Evolutionary conservation across 2,113 vertebrate species (phyloP).

Genomic region (Seriola quinqueradiata): DNA sequence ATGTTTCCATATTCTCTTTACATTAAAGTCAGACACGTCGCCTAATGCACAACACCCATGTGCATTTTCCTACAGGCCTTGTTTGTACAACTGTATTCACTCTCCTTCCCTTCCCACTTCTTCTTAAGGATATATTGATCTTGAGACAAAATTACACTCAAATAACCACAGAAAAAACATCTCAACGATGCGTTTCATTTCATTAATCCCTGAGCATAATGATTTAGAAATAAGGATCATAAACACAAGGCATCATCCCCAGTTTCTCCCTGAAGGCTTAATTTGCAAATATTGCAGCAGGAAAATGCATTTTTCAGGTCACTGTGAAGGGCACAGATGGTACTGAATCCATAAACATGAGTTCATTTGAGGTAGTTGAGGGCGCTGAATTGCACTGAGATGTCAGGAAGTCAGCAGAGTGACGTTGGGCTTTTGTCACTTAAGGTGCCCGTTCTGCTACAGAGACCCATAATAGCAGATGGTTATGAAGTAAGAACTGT

Average conservation of each 20-base stretch:
- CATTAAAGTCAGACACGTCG: not conserved
- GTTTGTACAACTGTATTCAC: not conserved
- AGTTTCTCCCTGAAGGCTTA: slow-evolving; percentile 56
- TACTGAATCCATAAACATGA: slow-evolving; percentile 69
- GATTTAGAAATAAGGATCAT: slow-evolving; percentile 25
- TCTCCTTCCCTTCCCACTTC: not conserved
- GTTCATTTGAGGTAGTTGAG: slow-evolving; percentile 13
- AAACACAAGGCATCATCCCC: not conserved
- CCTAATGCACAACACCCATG: not conserved
- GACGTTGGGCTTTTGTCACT: slow-evolving; percentile 42
- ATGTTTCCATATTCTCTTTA: not conserved
- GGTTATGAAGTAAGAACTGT: slow-evolving; percentile 28
- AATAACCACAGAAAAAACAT: not conserved
- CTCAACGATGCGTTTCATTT: slow-evolving; percentile 7
- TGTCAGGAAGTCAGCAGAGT: slow-evolving; percentile 49
- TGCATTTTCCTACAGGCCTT: not conserved
- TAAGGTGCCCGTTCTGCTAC: slow-evolving; percentile 38
- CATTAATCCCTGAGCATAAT: slow-evolving; percentile 9
- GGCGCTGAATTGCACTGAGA: slow-evolving; percentile 16
- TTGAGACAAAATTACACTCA: not conserved
- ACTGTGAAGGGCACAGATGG: slow-evolving; percentile 72
- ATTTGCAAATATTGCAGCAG: slow-evolving; percentile 48
- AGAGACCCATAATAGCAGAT: slow-evolving; percentile 55
- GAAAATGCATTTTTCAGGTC: slow-evolving; percentile 50
- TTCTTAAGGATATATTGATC: not conserved